phyloP scores from a whole-genome alignment of 1,140 invertebrate genomes.

The Drosophila takahashii region DNA sequence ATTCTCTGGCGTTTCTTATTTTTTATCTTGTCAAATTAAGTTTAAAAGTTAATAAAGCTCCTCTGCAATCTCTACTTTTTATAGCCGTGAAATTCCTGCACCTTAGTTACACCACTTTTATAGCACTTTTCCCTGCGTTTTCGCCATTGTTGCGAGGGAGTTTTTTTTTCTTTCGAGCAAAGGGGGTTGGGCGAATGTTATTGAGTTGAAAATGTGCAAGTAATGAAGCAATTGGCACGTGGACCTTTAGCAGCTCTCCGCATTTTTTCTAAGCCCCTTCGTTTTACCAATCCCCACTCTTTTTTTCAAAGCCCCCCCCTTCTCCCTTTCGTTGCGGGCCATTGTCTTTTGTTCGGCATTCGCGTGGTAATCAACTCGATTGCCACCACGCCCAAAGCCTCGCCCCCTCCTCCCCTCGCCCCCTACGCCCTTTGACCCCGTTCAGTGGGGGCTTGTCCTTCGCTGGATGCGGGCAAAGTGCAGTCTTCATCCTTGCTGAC shows the following conservation, averaged over 20 bases:
- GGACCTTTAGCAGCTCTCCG: constrained; percentile 5
- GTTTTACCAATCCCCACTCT: neutral
- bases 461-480: constrained; percentile 40
- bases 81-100: constrained; percentile 9
- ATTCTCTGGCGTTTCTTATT: neutral
- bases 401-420: neutral
- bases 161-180: neutral
- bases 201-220: constrained; percentile 53
- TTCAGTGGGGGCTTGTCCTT: constrained; percentile 20
- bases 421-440: constrained; percentile 23
- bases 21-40: neutral
- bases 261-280: neutral
- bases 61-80: neutral
- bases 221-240: constrained; percentile 54
- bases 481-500: constrained; percentile 27
- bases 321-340: constrained; percentile 2
- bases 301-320: neutral
- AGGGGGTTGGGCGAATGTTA: constrained; percentile 7
- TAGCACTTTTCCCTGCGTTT: neutral
- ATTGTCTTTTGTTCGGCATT: constrained; percentile 48
- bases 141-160: neutral
- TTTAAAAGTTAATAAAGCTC: constrained; percentile 6
- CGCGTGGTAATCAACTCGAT: constrained; percentile 52
- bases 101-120: constrained; percentile 10
- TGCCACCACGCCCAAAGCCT: constrained; percentile 31